Percentiles rank a stretch among this genome's conserved stretches.
These are phyloP conservation scores for Lagorchestes hirsutus DNA, from an alignment of 2,797 vertebrate species.

Conservation along the genomic window DNA sequence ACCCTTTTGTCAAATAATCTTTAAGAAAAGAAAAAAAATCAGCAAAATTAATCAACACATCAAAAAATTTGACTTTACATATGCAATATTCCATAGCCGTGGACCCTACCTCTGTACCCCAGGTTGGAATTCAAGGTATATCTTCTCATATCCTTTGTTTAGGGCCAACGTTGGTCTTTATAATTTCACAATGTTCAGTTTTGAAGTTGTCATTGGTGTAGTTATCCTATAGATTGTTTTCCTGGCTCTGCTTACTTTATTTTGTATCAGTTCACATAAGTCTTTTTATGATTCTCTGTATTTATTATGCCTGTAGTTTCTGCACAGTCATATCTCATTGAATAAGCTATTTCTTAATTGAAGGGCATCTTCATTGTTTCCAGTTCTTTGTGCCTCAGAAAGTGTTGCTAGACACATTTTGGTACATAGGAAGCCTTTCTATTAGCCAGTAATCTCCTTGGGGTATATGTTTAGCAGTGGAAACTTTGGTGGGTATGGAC, in stretches of 20 bases:
- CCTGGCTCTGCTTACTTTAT: neutral
- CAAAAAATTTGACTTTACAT: neutral
- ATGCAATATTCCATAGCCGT: neutral
- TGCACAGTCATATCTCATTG: neutral
- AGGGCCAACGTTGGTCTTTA: neutral
- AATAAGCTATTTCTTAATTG: neutral
- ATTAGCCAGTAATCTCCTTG: neutral
- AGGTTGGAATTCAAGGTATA: neutral
- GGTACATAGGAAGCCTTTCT: neutral
- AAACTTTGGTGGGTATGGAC: neutral
- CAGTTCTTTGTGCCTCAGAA: neutral
- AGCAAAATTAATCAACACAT: neutral
- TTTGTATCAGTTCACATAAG: neutral
- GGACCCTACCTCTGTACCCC: neutral
- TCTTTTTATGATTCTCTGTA: neutral
- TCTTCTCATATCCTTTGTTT: neutral
- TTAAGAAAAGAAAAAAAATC: neutral
- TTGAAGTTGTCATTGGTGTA: neutral
- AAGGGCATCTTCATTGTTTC: neutral
- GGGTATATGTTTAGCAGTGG: neutral
- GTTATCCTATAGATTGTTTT: neutral
- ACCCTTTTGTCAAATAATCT: neutral
- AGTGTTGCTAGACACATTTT: neutral
- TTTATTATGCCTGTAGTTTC: neutral
- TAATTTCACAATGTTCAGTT: neutral